Evolutionary conservation across 1,140 invertebrate species (phyloP).

Genomic region (Mercenaria mercenaria): DNA sequence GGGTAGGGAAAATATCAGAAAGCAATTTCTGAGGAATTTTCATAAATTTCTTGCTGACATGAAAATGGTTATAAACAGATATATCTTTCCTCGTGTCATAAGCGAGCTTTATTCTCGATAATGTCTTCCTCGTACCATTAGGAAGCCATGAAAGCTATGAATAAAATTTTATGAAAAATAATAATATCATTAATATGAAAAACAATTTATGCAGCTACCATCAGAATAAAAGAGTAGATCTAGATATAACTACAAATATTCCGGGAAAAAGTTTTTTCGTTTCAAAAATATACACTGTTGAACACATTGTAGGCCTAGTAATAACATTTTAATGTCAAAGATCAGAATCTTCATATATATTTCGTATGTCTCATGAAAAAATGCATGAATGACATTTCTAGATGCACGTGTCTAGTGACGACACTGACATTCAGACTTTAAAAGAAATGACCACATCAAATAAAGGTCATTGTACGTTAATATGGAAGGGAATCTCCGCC

Average conservation of each 20-base stretch:
- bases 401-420: no score
- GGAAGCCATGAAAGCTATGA: background rate
- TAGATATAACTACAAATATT: background rate
- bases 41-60: slow-evolving; percentile 40
- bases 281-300: no score
- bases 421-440: no score
- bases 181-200: background rate
- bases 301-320: no score
- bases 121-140: background rate
- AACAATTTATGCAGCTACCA: background rate
- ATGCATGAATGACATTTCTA: no score
- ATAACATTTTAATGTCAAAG: no score
- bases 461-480: no score
- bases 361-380: no score
- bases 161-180: background rate
- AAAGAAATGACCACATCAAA: no score
- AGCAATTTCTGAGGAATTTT: slow-evolving; percentile 44
- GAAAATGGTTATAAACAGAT: slow-evolving; percentile 36
- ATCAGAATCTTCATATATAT: no score
- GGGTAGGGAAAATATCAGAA: slow-evolving; percentile 24
- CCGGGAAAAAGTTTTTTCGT: background rate
- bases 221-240: background rate
- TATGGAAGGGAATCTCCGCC: no score
- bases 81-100: background rate
- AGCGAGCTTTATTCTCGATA: background rate